A percentile compares a stretch with the other conserved stretches of the same genome.
These are phyloP conservation scores for Agonopterix subpropinquella DNA, from an alignment of 2,888 invertebrate genomes.

Conservation along the genomic window DNA sequence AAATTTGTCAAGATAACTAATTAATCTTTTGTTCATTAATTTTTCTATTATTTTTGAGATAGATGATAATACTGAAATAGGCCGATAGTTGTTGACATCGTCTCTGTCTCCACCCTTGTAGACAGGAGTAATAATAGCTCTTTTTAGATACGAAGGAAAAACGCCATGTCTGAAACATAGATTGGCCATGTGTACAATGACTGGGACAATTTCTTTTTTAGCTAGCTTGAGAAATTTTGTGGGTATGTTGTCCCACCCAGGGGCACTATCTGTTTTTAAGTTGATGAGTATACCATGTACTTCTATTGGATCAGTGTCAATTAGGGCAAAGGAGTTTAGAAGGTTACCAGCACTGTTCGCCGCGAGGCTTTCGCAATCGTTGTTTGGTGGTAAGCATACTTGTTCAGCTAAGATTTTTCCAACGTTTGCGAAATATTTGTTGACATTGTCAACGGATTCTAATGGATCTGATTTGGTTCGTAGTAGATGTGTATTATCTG, in stretches of 20 bases:
- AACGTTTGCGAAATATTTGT: not conserved
- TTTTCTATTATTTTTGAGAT: too few species aligned
- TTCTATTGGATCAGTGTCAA: too few species aligned
- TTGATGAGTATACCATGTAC: too few species aligned
- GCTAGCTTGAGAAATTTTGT: constrained; percentile 1
- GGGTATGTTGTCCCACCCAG: too few species aligned
- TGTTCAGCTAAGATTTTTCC: not conserved
- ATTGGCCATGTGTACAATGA: not conserved
- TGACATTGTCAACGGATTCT: constrained; percentile 1
- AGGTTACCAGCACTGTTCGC: not conserved
- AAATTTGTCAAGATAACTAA: constrained; percentile 2
- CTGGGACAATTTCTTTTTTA: not conserved
- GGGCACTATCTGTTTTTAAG: too few species aligned
- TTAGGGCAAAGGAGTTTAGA: not conserved
- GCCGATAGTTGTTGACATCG: too few species aligned
- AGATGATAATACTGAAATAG: too few species aligned
- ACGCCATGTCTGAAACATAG: not conserved
- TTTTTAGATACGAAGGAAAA: too few species aligned
- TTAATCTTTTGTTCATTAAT: constrained; percentile 1
- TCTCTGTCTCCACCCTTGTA: too few species aligned
- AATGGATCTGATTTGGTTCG: not conserved
- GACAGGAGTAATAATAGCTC: too few species aligned
- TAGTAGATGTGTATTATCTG: too few species aligned
- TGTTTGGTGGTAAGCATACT: not conserved
- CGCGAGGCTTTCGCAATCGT: not conserved